Base-by-base conservation (phyloP, 2,797 vertebrate species). In the Gymnothorax reevesii region DNA sequence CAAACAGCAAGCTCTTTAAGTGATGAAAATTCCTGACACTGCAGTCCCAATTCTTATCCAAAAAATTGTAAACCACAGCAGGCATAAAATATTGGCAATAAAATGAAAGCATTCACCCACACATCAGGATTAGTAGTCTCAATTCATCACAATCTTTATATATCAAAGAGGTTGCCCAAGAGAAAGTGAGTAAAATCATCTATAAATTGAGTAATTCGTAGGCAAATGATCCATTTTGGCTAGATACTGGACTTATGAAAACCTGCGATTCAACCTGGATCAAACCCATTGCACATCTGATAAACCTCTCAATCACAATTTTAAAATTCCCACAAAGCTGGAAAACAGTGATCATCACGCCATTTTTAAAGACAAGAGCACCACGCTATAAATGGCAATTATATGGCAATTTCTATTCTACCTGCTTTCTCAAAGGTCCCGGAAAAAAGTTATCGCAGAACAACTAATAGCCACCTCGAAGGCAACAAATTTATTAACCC, bases 171-270 rank as follows among this genome's bases (percentile, higher is more conserved):
- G 79, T 66, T 54, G 42, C n/a, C 17, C 57, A 59, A 49, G 69
- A 60, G 15, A 85, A 85, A 69, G 4, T 59, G 7, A 15, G 57
- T 15, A 59, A 59, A 84, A 84, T 71, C 15, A 71, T 84, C n/a
- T 57, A 84, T 42, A 85, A 77, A 75, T 57, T 79, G 83, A 42
- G 33, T 42, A 42, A 42, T 42, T 42, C 33, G 2, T 1, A 42
- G 33, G 33, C 33, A 42, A 42, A 86, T 49, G 86, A 86, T 71
- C 2, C 71, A 80, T 86, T 86, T 86, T 60, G 86, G 55, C 73
- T 86, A 60, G 60, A 42, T 42, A 42, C 33, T 42, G 33, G 1
- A 2, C 54, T 83, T 83, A 86, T 83, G 3, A 85, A 57, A 85
- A 85, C 49, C 25, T 17, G 73, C 84, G n/a, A 66, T 52, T 75